A percentile compares a stretch with the other conserved stretches of the same genome.
phyloP scores from a whole-genome alignment of 2,888 invertebrate genomes.

The Phorcus lineatus region DNA sequence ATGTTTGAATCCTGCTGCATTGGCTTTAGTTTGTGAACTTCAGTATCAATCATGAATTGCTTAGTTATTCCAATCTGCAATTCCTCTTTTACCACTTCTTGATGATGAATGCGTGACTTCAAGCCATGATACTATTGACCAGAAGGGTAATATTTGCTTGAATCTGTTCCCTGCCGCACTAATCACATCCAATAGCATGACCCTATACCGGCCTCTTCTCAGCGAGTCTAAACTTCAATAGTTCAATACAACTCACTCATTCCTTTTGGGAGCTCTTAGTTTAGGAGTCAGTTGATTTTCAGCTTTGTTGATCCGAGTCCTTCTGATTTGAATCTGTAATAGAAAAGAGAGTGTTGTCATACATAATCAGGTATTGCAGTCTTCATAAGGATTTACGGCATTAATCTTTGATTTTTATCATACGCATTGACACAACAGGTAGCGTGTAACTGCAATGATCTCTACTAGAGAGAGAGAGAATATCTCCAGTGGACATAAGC shows the following conservation, averaged over 20 bases:
- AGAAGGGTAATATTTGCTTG: neutral
- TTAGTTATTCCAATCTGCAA: slow-evolving; percentile 11
- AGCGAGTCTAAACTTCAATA: neutral
- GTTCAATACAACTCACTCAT: neutral
- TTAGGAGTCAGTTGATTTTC: no score
- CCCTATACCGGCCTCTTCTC: neutral
- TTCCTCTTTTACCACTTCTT: neutral
- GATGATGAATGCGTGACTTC: slow-evolving; percentile 1
- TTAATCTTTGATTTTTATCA: neutral
- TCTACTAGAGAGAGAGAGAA: neutral
- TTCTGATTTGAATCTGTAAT: neutral
- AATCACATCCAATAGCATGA: slow-evolving; percentile 4
- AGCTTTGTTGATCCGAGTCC: no score
- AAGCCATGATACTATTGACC: slow-evolving; percentile 1
- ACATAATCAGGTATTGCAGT: neutral
- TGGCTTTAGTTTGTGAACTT: neutral
- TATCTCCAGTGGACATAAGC: neutral
- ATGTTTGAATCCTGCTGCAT: neutral
- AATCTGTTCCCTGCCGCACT: neutral
- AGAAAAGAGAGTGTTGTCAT: neutral
- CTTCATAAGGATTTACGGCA: neutral
- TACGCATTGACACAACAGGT: neutral
- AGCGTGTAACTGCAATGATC: neutral
- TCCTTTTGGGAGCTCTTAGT: neutral
- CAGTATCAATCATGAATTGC: neutral